Base-by-base conservation (phyloP, 2,113 vertebrate species). In the Formicarius rufipectus region DNA sequence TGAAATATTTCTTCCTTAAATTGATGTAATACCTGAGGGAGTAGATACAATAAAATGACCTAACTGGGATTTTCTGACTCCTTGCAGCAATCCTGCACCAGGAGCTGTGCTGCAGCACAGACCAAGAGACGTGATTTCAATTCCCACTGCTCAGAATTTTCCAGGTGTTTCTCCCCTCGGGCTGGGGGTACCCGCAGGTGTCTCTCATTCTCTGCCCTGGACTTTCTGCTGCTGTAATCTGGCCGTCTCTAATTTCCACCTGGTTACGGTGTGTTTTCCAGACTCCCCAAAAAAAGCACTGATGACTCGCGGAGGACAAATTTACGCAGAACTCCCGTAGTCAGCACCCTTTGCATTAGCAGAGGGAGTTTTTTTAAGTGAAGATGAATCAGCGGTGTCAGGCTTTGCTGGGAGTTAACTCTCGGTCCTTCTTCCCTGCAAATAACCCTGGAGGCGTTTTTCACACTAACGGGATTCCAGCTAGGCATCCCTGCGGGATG, bases 1-100 rank as follows among this genome's bases (percentile, higher is more conserved):
- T 3, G 1, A 68, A 68, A 22, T 3, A 68, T 31, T 55, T 40
- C 20, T 22, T 25, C 53, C 53, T 31, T 7, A 31, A 15, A 7
- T 6, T 22, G 16, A 3, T 53, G 45, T 3, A 5, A 39, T 5
- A 50, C 7, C 37, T 12, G 39, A 21, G 30, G 31, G 27, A 37
- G 5, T 0, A 13, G 39, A 21, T 1, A 3, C 17, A 25, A 4
- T 0, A 3, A 18, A 5, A 10, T 0, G 4, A 14, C 5, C 30
- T 19, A 24, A 22, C 19, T 5, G 63, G 33, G 80, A 2, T 35
- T 52, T 3, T 12, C 4, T 6, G 0, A 24, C 60, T 4, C 7
- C 13, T 56, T 0, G 39, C 28, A 17, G 52, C 0, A 1, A 2
- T 2, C 1, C 24, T 20, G 78, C 59, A 1, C 12, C 40, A 4